These are phyloP conservation scores for Oxygymnocypris stewartii DNA, from an alignment of 2,113 vertebrate species.

Conservation along the genomic window DNA sequence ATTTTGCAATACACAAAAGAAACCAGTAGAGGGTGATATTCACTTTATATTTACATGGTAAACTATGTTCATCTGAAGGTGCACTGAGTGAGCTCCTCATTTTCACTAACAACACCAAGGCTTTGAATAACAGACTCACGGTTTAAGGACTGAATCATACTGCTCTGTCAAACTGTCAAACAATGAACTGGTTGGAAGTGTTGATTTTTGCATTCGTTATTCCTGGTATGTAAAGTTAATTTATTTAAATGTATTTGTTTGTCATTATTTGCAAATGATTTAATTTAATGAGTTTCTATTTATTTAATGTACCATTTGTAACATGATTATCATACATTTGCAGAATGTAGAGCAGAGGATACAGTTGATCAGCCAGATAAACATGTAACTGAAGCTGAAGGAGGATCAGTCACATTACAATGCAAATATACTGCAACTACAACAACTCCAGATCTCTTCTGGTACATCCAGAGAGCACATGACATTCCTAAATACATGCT, in stretches of 20 bases:
- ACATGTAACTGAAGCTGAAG: constrained; percentile 8
- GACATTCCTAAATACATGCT: constrained; percentile 9
- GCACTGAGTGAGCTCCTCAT: not conserved
- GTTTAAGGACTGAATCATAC: not conserved
- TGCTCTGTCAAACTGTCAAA: not conserved
- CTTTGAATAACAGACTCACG: not conserved
- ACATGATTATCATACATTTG: not conserved
- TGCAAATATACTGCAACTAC: not conserved
- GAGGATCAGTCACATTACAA: not conserved
- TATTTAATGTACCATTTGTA: not conserved
- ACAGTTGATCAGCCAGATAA: constrained; percentile 3
- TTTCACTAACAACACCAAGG: not conserved
- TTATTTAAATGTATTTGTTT: not conserved
- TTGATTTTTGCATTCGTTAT: not conserved
- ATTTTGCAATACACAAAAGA: not conserved
- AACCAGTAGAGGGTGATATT: not conserved
- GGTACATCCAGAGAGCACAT: constrained; percentile 24
- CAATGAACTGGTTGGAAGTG: not conserved
- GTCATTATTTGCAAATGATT: not conserved
- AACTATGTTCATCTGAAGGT: not conserved
- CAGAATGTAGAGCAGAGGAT: not conserved
- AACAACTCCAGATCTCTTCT: constrained; percentile 5
- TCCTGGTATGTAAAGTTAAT: not conserved
- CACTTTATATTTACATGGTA: not conserved
- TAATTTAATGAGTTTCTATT: not conserved